Evolutionary conservation across 2,888 invertebrate genomes (phyloP).

Genomic region (Macrophya annulata): DNA sequence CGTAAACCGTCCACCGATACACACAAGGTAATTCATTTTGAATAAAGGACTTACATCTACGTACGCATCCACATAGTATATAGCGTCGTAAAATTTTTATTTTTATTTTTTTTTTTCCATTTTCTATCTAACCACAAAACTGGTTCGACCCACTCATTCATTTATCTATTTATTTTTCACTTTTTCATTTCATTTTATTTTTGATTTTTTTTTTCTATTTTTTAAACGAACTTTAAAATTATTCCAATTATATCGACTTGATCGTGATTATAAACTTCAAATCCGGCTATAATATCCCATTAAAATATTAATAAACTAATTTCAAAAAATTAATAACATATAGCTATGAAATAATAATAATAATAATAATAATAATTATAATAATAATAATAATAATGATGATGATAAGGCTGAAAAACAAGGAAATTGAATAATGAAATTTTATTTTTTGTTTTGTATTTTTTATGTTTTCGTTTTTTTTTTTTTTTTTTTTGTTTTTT

Average conservation of each 20-base stretch:
- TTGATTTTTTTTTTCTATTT: background rate
- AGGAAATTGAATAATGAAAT: background rate
- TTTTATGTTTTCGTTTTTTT: background rate
- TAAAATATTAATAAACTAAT: too few species aligned
- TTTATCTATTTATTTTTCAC: background rate
- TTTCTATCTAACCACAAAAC: background rate
- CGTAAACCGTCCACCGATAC: conserved; percentile 71
- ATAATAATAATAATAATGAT: background rate
- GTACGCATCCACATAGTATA: background rate
- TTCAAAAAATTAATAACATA: too few species aligned
- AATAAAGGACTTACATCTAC: background rate
- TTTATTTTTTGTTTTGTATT: background rate
- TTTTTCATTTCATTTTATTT: background rate
- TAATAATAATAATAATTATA: background rate
- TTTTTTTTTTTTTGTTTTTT: background rate
- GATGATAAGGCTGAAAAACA: background rate
- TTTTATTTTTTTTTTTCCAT: conserved; percentile 12
- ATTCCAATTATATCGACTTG: conserved; percentile 28
- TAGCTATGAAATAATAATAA: too few species aligned
- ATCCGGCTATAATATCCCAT: too few species aligned
- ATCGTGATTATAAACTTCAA: background rate
- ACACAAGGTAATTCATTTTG: conserved; percentile 21
- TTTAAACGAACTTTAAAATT: background rate
- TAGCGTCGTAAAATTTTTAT: background rate
- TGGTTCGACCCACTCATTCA: background rate